Base-by-base conservation (phyloP, 2,797 vertebrate species). In the Tragopan temminckii region DNA sequence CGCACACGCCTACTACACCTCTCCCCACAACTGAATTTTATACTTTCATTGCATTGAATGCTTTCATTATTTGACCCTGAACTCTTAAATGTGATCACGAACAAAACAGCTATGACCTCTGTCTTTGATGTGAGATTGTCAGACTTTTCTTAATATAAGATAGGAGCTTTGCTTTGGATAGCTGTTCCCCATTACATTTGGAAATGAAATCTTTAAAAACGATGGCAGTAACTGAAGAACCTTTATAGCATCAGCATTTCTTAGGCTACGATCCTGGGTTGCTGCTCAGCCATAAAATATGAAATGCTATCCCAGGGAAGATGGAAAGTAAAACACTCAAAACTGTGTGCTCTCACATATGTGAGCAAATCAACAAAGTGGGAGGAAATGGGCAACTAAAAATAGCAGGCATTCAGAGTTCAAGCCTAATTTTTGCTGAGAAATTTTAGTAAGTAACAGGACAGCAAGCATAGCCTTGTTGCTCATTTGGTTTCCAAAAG, bases 31-130 rank as follows among this genome's bases (percentile, higher is more conserved):
- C 61, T 62, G 46, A 81, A 64, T 52, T 52, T 74, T 78, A 78
- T 59, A 48, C 70, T 81, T 91, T 74, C 13, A 23, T 76, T 72
- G 13, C 40, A 33, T 48, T 63, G 52, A 59, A 45, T 74, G 74
- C 63, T 91, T 91, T 67, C 71, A 67, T 89, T 80, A n/a, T 59
- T 80, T 91, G 59, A 69, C n/a, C 79, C 85, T 91, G 59, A 85
- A 50, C 72, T 46, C 70, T 55, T 76, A 52, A 40, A 20, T 67
- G 4, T 3, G 12, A 36, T 66, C 40, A 57, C 4, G 17, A 86
- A 88, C 77, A 87, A 75, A 81, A 23, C 59, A 70, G 36, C 58
- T 50, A 0, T 67, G 92, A 88, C 82, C 76, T 90, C 87, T 88
- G 55, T 46, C 69, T 90, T 43, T 89, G 79, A 83, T 4, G 4